Base-by-base conservation (phyloP, 2,113 vertebrate genomes). In the Hylia prasina region DNA sequence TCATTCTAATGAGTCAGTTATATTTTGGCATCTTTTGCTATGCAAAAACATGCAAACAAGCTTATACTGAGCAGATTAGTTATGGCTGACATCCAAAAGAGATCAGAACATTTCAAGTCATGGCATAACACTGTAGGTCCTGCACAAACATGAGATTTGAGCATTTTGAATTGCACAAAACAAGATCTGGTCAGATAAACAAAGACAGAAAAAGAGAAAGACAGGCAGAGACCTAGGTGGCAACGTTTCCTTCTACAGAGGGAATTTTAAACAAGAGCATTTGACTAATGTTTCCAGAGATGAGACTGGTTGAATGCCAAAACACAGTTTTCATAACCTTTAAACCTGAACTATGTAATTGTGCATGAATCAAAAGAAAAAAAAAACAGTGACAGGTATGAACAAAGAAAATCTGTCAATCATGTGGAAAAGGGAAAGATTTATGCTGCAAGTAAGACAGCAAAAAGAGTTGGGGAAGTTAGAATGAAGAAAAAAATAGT, bases 301-400 rank as follows among this genome's bases (percentile, higher is more conserved):
- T 64, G 85, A 93, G 66, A 78, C 71, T 83, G 87, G 21, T 64
- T 79, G 73, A 96, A 87, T 87, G 72, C 85, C 90, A 96, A 96
- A 94, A 82, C 71, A 88, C 19, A 69, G 76, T 78, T 95, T 96
- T 85, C 33, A 60, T 94, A 93, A 96, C 92, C 90, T 96, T 90
- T 94, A 92, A 90, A 90, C 75, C 42, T 78, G 85, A 90, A 87
- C 25, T 90, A 33, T 81, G 68, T 71, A 94, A 92, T 78, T 86
- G 60, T 57, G 23, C 31, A 77, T 83, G 87, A 89, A 89, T 93
- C 82, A 86, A 95, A 92, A 91, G 42, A 51, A 94, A 78, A 82
- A n/a, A 48, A 77, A 83, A 80, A 37, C 20, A 48, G 28, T 86
- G 64, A 90, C 60, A 81, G 71, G 31, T 73, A 92, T 64, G 87